phyloP scores from a whole-genome alignment of 2,797 vertebrate species.

The Hoplostethus atlanticus region DNA sequence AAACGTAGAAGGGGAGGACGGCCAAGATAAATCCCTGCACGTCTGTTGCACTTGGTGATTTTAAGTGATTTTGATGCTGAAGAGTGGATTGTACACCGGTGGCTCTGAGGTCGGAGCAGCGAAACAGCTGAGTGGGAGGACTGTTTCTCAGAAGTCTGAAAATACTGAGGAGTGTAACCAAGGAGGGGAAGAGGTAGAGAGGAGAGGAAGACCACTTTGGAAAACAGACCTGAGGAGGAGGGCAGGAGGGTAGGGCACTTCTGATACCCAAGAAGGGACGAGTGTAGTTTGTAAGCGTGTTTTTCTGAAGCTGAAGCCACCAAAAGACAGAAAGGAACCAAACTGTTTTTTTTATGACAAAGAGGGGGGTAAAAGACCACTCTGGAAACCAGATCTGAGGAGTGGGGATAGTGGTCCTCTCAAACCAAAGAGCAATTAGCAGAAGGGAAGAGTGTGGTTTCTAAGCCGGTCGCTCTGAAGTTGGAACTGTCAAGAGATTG shows the following conservation, averaged over 20 bases:
- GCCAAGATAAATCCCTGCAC: not conserved
- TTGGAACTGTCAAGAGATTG: conserved; percentile 27
- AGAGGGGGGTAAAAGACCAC: not conserved
- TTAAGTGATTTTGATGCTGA: conserved; percentile 15
- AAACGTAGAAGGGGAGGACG: not conserved
- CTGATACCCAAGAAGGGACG: not conserved
- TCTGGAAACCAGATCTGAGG: conserved; percentile 37
- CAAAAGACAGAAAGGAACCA: conserved; percentile 9
- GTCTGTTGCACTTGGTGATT: not conserved
- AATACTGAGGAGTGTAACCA: too few relatives aligned
- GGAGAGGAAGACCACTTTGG: not conserved
- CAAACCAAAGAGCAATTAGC: not conserved
- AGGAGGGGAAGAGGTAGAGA: not conserved
- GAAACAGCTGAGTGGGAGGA: conserved; percentile 9
- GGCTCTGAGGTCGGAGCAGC: conserved; percentile 5
- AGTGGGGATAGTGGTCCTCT: conserved; percentile 3
- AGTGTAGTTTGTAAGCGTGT: conserved; percentile 3
- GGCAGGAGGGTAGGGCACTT: not conserved
- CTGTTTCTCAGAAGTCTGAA: conserved; percentile 4
- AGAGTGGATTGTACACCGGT: conserved; percentile 34
- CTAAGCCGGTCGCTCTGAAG: conserved; percentile 26
- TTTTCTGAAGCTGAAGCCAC: conserved; percentile 33
- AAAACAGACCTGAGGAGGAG: too few relatives aligned
- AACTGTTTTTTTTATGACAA: conserved; percentile 3
- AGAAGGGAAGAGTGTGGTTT: conserved; percentile 32